Base-by-base conservation (phyloP, 2,797 vertebrate species). In the Leuciscus waleckii region DNA sequence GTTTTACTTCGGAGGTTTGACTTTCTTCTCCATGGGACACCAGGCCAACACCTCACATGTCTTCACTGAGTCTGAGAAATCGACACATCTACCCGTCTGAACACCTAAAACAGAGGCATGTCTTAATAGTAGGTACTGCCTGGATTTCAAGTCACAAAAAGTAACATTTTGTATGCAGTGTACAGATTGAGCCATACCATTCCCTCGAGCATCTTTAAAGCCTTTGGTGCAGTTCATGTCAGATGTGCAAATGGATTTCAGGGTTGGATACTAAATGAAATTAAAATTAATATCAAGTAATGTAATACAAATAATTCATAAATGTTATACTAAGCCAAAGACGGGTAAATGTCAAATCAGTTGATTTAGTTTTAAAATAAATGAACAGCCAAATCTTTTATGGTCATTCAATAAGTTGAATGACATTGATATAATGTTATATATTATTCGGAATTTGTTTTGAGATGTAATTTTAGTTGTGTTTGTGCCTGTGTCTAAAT, bases 21-120 rank as follows among this genome's bases (percentile, higher is more conserved):
- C 87, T 21, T 23, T 81, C n/a, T 88, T 84, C 91, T 97, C 96
- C 0, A 95, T 79, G 0, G 96, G 96, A 87, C 97, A 96, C 95
- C 96, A 97, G 2, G 95, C 95, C 0, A 63, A 87, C 2, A 97
- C 91, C 85, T 98, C 94, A 71, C 96, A 96, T 11, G 94, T 96
- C 90, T 96, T 97, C 84, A 70, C 51, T 4, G 86, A 70, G 51
- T 70, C 32, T 5, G 95, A 95, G 35, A 92, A 97, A 19, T 41
- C 89, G 56, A 97, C 81, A 88, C 95, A 98, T 14, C 1, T 89
- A 75, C 96, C 97, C 0, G 96, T 97, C 90, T 95, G 95, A 87
- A 96, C 91, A 78, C 97, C 97, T 98, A 81, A 7, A 65, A 67
- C 19, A 61, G 5, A 69, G 67, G 1, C 21, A 67, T 35, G 11